phyloP scores from a whole-genome alignment of 1,140 invertebrate genomes.

The Drosophila elegans region DNA sequence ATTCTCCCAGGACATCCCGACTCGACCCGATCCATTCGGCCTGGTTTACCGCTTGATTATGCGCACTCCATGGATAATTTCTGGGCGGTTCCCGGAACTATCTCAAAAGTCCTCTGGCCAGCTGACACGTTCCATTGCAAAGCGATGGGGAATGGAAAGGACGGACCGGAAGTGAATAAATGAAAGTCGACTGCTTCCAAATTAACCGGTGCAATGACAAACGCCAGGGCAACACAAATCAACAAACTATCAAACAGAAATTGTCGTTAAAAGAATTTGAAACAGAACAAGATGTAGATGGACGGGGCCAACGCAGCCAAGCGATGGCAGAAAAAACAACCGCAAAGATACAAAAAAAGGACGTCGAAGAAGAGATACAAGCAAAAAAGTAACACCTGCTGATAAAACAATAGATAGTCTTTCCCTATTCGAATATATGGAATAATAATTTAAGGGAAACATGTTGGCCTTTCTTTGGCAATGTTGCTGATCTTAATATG shows the following conservation, averaged over 20 bases:
- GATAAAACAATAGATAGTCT: conserved; percentile 1
- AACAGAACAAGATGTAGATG: conserved; percentile 1
- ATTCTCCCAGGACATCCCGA: conserved; percentile 27
- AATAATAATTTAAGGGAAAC: too few species aligned
- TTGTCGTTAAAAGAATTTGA: conserved; percentile 62
- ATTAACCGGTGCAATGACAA: conserved; percentile 75
- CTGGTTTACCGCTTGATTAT: conserved; percentile 75
- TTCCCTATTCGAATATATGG: too few species aligned
- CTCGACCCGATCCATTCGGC: conserved; percentile 44
- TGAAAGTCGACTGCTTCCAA: conserved; percentile 78
- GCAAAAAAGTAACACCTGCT: conserved; percentile 11
- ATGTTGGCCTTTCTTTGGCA: too few species aligned
- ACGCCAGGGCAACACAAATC: conserved; percentile 26
- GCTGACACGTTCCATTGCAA: conserved; percentile 59
- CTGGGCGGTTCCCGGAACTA: conserved; percentile 52
- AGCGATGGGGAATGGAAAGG: conserved; percentile 1
- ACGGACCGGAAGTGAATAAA: conserved; percentile 68
- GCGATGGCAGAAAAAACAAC: conserved; percentile 55
- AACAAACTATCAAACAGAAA: conserved; percentile 54
- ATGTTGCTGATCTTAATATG: too few species aligned
- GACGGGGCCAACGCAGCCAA: conserved; percentile 40
- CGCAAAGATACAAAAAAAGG: conserved; percentile 39
- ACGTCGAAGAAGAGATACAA: conserved; percentile 10
- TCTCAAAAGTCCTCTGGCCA: conserved; percentile 38
- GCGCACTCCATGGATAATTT: conserved; percentile 50